A percentile compares a stretch with the other conserved stretches of the same genome.
Evolutionary conservation across 2,888 invertebrate species (phyloP).

Genomic region (Lasiommata megera): DNA sequence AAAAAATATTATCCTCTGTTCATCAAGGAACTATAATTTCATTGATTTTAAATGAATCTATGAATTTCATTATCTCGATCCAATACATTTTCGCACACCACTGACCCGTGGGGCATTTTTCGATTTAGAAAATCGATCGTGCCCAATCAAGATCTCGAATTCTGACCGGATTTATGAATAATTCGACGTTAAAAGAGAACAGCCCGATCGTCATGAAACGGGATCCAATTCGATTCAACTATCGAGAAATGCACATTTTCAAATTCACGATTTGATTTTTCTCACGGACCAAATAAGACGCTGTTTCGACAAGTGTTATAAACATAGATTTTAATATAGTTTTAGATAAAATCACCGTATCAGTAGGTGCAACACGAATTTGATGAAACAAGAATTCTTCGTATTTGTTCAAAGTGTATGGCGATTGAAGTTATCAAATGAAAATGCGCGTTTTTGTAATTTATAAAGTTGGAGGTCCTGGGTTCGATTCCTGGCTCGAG

Average conservation of each 20-base stretch:
- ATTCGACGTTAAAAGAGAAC: constrained; percentile 45
- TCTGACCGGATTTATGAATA: constrained; percentile 62
- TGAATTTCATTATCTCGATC: constrained; percentile 27
- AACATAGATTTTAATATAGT: neutral
- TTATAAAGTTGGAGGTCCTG: too few relatives aligned
- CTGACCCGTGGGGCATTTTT: constrained; percentile 7
- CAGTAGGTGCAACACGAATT: too few relatives aligned
- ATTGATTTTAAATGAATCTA: constrained; percentile 22
- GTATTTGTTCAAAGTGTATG: too few relatives aligned
- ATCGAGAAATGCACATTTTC: constrained; percentile 22
- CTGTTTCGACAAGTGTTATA: neutral
- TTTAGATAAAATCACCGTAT: too few relatives aligned
- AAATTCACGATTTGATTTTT: constrained; percentile 28
- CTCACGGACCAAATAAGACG: constrained; percentile 22
- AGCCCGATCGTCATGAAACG: constrained; percentile 37
- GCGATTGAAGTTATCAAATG: too few relatives aligned
- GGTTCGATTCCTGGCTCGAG: too few relatives aligned
- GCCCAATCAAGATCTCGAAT: constrained; percentile 56
- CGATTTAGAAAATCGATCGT: constrained; percentile 46
- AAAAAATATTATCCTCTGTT: constrained; percentile 11
- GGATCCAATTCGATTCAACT: constrained; percentile 17
- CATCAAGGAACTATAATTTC: constrained; percentile 5
- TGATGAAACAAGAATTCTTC: too few relatives aligned
- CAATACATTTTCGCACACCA: constrained; percentile 28
- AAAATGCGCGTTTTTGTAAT: too few relatives aligned